phyloP scores from a whole-genome alignment of 2,888 invertebrate genomes.

The Morinoia aosen region DNA sequence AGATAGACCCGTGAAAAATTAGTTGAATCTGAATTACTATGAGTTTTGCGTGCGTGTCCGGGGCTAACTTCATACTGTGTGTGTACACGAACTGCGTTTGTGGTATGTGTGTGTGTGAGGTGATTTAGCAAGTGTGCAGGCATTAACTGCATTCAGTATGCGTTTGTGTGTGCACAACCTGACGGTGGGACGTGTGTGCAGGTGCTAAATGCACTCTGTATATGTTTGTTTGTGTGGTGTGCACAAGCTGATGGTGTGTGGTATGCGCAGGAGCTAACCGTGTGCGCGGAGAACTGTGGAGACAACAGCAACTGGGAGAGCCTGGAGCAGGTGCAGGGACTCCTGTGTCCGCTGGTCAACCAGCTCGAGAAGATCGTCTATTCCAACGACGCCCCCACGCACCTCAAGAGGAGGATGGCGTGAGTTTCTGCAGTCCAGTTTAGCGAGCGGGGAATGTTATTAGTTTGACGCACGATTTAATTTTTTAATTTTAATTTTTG shows the following conservation, averaged over 20 bases:
- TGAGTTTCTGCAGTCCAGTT: not conserved
- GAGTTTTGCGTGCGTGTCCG: too few relatives aligned
- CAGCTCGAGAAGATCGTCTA: constrained; percentile 76
- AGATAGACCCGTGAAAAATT: too few relatives aligned
- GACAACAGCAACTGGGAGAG: constrained; percentile 81
- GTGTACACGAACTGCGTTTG: too few relatives aligned
- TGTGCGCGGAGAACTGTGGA: constrained; percentile 25
- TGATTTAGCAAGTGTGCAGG: not conserved
- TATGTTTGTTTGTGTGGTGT: not conserved
- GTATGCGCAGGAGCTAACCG: not conserved
- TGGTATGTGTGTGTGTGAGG: too few relatives aligned
- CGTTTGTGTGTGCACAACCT: too few relatives aligned
- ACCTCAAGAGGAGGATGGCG: constrained; percentile 57
- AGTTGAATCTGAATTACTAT: too few relatives aligned
- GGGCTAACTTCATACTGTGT: too few relatives aligned
- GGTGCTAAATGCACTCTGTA: not conserved
- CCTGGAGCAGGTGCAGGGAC: constrained; percentile 91
- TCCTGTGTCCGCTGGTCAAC: constrained; percentile 86
- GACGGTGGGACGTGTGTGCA: not conserved
- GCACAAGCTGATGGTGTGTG: too few relatives aligned
- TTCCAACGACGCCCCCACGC: constrained; percentile 1
- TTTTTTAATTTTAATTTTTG: too few relatives aligned
- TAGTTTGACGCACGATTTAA: too few relatives aligned
- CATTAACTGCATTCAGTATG: not conserved
- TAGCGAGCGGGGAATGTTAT: too few relatives aligned